These are phyloP conservation scores for Athalia circularis DNA, from an alignment of 2,888 invertebrate genomes.

Conservation along the genomic window DNA sequence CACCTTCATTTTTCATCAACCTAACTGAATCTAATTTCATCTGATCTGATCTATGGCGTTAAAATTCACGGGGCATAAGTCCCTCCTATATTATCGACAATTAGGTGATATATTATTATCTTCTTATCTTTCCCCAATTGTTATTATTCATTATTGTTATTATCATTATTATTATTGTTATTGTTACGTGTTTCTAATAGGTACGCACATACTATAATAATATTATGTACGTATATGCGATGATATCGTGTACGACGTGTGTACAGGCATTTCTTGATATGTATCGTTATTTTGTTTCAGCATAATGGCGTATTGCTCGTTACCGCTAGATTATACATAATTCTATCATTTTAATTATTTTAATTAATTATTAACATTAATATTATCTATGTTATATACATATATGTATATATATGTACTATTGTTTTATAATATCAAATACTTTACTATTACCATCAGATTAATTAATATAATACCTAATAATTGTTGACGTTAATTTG, in stretches of 20 bases:
- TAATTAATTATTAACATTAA: constrained; percentile 38
- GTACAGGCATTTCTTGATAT: constrained; percentile 68
- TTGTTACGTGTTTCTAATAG: constrained; percentile 25
- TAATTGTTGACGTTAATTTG: not conserved
- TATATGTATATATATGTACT: constrained; percentile 44
- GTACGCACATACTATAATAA: not conserved
- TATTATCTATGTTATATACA: constrained; percentile 6
- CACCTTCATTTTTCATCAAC: constrained; percentile 9
- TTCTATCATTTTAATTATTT: constrained; percentile 16
- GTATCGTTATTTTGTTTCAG: constrained; percentile 59
- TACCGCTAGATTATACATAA: constrained; percentile 30
- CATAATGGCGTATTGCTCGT: constrained; percentile 47
- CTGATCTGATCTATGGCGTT: not conserved
- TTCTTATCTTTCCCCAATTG: not conserved
- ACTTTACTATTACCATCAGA: constrained; percentile 52
- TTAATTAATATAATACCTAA: not conserved
- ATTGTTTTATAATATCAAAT: constrained; percentile 55
- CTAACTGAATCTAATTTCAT: constrained; percentile 10
- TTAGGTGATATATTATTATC: not conserved
- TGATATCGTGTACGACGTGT: constrained; percentile 35
- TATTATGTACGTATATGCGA: not conserved
- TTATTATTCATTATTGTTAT: constrained; percentile 7
- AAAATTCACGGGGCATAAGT: not conserved
- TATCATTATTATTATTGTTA: not conserved
- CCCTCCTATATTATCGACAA: no score